Evolutionary conservation across 2,888 invertebrate species (phyloP).

Genomic region (Oligia fasciuncula): DNA sequence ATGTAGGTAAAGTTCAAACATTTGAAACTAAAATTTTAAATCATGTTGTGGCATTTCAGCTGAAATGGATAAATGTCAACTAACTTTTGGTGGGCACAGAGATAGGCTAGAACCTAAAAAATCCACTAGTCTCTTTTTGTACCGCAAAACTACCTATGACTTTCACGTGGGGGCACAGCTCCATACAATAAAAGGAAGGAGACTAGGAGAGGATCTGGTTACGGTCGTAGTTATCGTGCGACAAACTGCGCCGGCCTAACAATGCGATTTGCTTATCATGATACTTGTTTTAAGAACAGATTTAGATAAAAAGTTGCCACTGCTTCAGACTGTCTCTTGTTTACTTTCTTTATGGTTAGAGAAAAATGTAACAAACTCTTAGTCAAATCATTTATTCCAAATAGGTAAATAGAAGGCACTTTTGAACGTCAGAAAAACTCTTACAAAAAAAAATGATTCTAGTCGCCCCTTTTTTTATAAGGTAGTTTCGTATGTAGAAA

Average conservation of each 20-base stretch:
- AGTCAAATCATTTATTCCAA: background rate
- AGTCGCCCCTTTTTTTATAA: background rate
- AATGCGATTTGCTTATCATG: conserved; percentile 46
- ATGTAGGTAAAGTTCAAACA: background rate
- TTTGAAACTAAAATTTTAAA: background rate
- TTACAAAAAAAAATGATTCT: background rate
- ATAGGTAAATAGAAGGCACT: background rate
- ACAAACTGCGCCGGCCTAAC: conserved; percentile 23
- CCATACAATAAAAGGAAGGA: conserved; percentile 24
- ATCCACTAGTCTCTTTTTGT: background rate
- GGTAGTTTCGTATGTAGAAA: background rate
- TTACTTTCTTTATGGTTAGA: background rate
- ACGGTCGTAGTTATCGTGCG: conserved; percentile 22
- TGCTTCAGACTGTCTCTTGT: conserved; percentile 11
- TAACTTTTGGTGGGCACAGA: background rate
- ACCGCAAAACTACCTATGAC: too few relatives aligned
- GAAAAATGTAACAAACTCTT: background rate
- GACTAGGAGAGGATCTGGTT: conserved; percentile 6
- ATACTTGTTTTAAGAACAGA: conserved; percentile 12
- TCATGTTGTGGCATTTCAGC: background rate
- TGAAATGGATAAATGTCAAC: too few relatives aligned
- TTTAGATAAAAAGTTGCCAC: conserved; percentile 39
- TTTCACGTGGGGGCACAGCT: background rate
- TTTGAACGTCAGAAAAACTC: background rate
- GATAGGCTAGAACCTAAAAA: background rate